Evolutionary conservation across 2,113 vertebrate genomes (phyloP).

Genomic region (Thinocorus orbignyianus): DNA sequence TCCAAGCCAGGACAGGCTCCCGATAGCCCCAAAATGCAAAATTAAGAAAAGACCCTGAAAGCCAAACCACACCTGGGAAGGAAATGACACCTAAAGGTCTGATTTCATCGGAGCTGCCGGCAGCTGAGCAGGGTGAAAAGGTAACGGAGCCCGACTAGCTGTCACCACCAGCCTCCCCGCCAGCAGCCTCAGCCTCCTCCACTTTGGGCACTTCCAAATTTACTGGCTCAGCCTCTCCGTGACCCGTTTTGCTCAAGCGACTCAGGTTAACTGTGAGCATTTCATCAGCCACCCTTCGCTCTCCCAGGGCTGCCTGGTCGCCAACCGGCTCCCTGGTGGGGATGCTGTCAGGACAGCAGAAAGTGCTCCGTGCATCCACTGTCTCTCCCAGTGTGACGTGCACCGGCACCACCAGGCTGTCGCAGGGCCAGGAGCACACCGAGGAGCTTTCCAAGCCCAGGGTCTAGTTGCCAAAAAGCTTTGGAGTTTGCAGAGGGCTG

Average conservation of each 20-base stretch:
- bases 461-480: not conserved
- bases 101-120: not conserved
- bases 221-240: not conserved
- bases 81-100: not conserved
- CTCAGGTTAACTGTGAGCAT: not conserved
- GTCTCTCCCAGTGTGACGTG: accelerated
- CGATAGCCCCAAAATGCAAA: not conserved
- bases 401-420: accelerated
- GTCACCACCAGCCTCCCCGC: not conserved
- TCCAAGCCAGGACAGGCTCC: not conserved
- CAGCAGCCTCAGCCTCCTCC: not conserved
- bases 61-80: not conserved
- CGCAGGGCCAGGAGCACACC: accelerated
- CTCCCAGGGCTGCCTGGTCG: accelerated
- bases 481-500: not conserved
- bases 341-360: not conserved
- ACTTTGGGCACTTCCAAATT: not conserved
- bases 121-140: not conserved
- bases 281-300: not conserved
- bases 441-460: accelerated
- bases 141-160: not conserved
- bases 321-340: not conserved
- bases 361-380: accelerated
- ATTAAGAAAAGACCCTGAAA: not conserved
- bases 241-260: not conserved